Evolutionary conservation across 2,113 vertebrate species (phyloP), one percentile per base, ranked within the genome.

Genomic region (Archocentrus centrarchus): DNA sequence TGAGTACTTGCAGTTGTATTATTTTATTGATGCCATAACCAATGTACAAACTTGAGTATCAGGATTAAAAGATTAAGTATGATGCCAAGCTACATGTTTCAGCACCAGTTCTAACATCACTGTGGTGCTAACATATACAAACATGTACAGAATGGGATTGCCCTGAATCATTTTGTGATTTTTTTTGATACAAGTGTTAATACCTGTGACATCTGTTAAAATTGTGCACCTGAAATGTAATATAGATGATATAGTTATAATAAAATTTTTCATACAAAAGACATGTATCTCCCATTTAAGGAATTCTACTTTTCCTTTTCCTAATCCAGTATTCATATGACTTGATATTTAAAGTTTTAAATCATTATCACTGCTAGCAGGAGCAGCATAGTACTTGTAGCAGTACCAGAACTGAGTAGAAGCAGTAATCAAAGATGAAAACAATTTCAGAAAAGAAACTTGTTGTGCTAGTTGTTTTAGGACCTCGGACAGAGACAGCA

Each of bases 401-500:
- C 39, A 41, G 10, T 4, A 47, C 11, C 3, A 27, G 15, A 68
- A 68, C 39, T 0, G 3, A 68, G 15, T 68, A 15, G 15, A 47
- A 47, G 22, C 11, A 68, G 22, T 68, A 47, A 47, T 68, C 41
- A 47, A 24, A 11, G 64, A 68, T 4, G 27, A 47, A 68, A 27
- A 47, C 22, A 27, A 15, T 18, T 11, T 47, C 27, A 68, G 0
- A 18, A 15, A 6, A 68, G 44, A 14, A 47, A 37, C 37, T 37
- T 24, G 24, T 1, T 0, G 9, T 68, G 14, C 0, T 68, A 27
- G 10, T 20, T 39, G 20, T 82, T 89, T 84, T 83, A 89, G 41
- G 3, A 83, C 81, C 81, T 47, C 22, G 35, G 81, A 64, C 59
- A 82, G 81, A 58, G 73, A 63, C 11, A n/a, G 24, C 11, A 14